These are phyloP conservation scores for Drosophila neotestacea DNA, from an alignment of 2,888 invertebrate species.

Conservation along the genomic window DNA sequence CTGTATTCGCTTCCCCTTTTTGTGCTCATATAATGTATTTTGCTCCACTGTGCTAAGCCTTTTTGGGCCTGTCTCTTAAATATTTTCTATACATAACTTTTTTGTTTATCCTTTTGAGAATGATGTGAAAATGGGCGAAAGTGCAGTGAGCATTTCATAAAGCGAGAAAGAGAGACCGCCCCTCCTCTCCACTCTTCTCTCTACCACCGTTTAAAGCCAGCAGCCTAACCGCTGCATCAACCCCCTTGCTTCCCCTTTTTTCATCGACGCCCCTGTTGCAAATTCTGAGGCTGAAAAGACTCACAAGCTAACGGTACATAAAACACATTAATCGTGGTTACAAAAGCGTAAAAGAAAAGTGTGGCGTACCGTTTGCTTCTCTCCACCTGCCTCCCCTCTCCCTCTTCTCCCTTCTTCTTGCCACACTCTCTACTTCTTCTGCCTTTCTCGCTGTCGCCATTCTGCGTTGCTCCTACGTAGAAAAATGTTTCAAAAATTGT, in stretches of 20 bases:
- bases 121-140: constrained; percentile 68
- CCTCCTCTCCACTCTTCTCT: not conserved
- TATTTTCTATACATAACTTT: constrained; percentile 32
- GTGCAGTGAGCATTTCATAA: constrained; percentile 81
- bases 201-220: not conserved
- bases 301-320: constrained; percentile 65
- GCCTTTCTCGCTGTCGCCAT: constrained; percentile 4
- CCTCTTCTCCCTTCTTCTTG: not conserved
- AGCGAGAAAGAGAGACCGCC: constrained; percentile 19
- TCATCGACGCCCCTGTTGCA: not conserved
- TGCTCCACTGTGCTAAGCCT: constrained; percentile 24
- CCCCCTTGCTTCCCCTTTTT: not conserved
- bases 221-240: constrained; percentile 3
- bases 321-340: constrained; percentile 81
- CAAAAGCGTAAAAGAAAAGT: constrained; percentile 79
- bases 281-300: constrained; percentile 44
- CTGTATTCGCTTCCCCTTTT: not conserved
- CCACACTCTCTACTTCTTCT: not conserved
- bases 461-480: constrained; percentile 26
- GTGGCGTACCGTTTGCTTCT: constrained; percentile 56
- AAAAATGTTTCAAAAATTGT: constrained; percentile 79
- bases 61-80: constrained; percentile 28
- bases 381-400: not conserved
- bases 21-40: not conserved
- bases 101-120: constrained; percentile 27